Base-by-base conservation (phyloP, 2,888 invertebrate genomes). In the Tanytarsus gracilentus region DNA sequence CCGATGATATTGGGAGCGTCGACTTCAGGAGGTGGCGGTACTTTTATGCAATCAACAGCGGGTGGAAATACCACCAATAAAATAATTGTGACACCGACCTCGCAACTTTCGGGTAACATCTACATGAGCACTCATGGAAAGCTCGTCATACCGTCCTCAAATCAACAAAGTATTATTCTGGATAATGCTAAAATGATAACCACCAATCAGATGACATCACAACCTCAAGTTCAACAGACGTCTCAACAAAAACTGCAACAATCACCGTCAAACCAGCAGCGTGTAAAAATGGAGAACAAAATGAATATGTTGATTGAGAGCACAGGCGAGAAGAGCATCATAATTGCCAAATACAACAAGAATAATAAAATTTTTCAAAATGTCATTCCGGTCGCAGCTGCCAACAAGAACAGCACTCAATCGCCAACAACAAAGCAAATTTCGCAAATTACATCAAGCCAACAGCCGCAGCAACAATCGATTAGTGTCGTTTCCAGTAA, bases 241-340 rank as follows among this genome's bases (percentile, higher is more conserved):
- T 66, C 65, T 30, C 67, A 65, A 44, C 63, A 30, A 63, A 66
- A 65, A 30, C 65, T 64, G 30, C 69, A 69, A 25, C 51, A 56
- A 3, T 53, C 61, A 50, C 66, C 68, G 49, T 52, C 62, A 21
- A 33, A 55, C 39, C 65, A 50, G 49, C 63, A 52, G 59, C 63
- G 56, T 64, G 65, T 62, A 62, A 67, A 63, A 68, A 48, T 63
- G 8, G 62, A 63, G 14, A 63, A 65, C 52, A 56, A 63, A 3
- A 39, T 65, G n/a, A 65, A 64, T 50, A 64, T 65, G 65, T 58
- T 63, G 18, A 62, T 63, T 36, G 65, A 64, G 55, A 55, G 33
- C 23, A 11, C 36, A 50, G 65, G 65, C 33, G 63, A 69, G 44
- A 74, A 72, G 61, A 70, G 73, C 3, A 71, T 74, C 9, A 66